Base-by-base conservation (phyloP, 2,888 invertebrate genomes). In the Cepaea hortensis region DNA sequence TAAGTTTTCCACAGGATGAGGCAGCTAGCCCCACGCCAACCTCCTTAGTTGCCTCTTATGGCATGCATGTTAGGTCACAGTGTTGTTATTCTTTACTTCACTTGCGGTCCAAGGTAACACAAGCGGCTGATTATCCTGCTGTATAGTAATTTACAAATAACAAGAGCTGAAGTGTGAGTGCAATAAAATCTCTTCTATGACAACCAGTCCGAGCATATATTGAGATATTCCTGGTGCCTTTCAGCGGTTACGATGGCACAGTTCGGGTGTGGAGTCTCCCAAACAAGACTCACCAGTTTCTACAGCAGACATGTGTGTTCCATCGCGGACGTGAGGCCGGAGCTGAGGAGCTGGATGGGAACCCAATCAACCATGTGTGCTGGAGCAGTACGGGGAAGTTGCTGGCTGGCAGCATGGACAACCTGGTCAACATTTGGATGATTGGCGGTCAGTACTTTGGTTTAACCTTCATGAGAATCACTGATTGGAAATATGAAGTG, bases 221-320 rank as follows among this genome's bases (percentile, higher is more conserved):
- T 55, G 55, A 55, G 55, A 55, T 11, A 55, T 89, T 87, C 1
- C n/a, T 55, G 55, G 1, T 11, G 20, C 6, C 11, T 35, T 73
- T 18, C 91, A 95, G 96, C 91, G 96, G 96, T 0, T 95, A 95
- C 91, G 96, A 96, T 93, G 96, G 96, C n/a, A 96, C 96, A 3
- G 95, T 96, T 0, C 93, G 96, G 46, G 93, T 96, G 20, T 96
- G 96, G 96, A 93, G 91, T 79, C 93, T 95, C 79, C 94, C 95
- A 9, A 93, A 94, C 88, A 92, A 94, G 85, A 94, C 93, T 62
- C 94, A 94, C 87, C 93, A 93, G 87, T 93, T 93, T 86, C 93
- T 96, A 87, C 95, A 96, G 90, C 95, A 95, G 88, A 96, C 96
- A 0, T 93, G 96, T 88, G 95, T 96, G 15, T 96, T 96, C 91